These are phyloP conservation scores for Gastracanthus pulcherrimus DNA, from an alignment of 2,888 invertebrate species.

Conservation along the genomic window DNA sequence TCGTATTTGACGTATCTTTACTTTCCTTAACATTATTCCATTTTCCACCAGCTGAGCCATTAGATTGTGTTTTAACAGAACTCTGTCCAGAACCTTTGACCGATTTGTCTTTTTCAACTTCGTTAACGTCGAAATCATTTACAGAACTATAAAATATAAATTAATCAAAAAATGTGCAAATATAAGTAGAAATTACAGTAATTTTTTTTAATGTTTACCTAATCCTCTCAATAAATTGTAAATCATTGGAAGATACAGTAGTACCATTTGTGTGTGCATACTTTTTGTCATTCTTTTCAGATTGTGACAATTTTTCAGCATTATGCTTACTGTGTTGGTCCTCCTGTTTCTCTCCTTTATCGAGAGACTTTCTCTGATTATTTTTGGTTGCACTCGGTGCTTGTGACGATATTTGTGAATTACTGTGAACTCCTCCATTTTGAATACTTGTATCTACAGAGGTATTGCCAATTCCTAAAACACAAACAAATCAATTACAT, in stretches of 20 bases:
- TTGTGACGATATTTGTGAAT: conserved; percentile 69
- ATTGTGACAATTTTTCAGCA: conserved; percentile 69
- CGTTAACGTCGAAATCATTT: conserved; percentile 78
- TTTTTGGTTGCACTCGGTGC: conserved; percentile 76
- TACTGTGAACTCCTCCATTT: conserved; percentile 73
- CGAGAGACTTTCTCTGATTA: conserved; percentile 80
- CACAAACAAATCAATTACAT: conserved; percentile 10
- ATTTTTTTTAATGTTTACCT: conserved; percentile 67
- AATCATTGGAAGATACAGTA: conserved; percentile 74
- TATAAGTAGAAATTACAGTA: background rate
- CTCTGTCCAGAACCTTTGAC: conserved; percentile 72
- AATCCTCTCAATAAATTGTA: conserved; percentile 78
- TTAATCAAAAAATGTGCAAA: background rate
- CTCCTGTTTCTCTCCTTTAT: conserved; percentile 77
- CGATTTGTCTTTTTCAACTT: conserved; percentile 78
- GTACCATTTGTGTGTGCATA: conserved; percentile 77
- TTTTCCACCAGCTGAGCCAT: conserved; percentile 73
- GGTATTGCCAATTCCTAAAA: conserved; percentile 51
- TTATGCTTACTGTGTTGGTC: conserved; percentile 73
- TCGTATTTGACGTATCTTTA: conserved; percentile 70
- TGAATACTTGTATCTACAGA: conserved; percentile 70
- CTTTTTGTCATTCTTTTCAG: conserved; percentile 75
- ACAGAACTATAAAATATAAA: conserved; percentile 71
- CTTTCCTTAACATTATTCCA: conserved; percentile 76
- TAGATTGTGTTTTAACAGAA: conserved; percentile 74